These are phyloP conservation scores for Archilochus colubris DNA, from an alignment of 2,113 vertebrate genomes.

Conservation along the genomic window DNA sequence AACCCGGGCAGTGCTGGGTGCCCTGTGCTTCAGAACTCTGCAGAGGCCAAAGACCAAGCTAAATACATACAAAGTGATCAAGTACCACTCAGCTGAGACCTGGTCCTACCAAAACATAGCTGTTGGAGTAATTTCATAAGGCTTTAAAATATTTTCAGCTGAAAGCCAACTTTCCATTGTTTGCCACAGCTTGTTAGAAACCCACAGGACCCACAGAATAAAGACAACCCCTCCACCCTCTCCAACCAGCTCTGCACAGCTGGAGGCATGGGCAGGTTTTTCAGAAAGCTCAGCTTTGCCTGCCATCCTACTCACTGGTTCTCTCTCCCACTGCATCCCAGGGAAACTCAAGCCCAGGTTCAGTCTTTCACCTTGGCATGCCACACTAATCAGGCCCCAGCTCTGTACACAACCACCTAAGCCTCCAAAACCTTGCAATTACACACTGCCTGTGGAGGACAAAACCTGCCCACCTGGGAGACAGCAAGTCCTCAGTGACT, in stretches of 20 bases:
- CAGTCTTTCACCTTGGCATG: fast-evolving
- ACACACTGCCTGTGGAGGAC: not conserved
- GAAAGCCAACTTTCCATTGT: constrained; percentile 51
- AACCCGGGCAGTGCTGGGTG: not conserved
- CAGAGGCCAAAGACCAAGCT: not conserved
- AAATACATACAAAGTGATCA: not conserved
- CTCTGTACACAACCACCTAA: not conserved
- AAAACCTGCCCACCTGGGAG: constrained; percentile 4
- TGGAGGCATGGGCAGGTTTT: not conserved
- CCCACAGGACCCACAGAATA: not conserved
- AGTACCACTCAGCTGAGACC: not conserved
- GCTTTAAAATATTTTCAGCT: constrained; percentile 23
- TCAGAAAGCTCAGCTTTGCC: not conserved
- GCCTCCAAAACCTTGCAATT: not conserved
- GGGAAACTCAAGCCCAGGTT: not conserved
- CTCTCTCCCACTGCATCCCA: not conserved
- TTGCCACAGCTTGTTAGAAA: constrained; percentile 13
- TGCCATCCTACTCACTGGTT: not conserved
- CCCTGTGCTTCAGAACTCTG: not conserved
- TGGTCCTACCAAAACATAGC: not conserved
- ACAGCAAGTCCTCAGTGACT: not conserved
- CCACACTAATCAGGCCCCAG: not conserved
- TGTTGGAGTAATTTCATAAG: not conserved
- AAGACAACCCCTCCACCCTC: not conserved
- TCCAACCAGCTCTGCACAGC: not conserved